Percentiles rank a stretch among this genome's conserved stretches.
Conservation (phyloP, 2,113 vertebrate species). For the Corvus moneduloides region DNA sequence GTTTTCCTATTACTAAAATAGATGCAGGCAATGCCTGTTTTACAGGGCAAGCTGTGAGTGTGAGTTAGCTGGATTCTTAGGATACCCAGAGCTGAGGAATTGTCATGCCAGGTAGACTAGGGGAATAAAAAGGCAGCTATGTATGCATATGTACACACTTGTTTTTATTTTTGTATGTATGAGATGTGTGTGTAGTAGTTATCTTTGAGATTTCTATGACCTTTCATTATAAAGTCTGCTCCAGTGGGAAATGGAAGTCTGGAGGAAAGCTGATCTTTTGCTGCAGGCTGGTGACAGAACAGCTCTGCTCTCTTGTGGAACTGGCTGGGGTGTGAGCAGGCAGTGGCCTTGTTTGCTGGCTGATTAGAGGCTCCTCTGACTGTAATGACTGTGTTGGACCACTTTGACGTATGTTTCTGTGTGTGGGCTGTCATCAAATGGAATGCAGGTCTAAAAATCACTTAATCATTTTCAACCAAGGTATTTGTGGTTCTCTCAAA, state of each 20-base stretch:
- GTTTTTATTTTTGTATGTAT: background rate
- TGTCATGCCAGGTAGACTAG: background rate
- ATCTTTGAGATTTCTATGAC: background rate
- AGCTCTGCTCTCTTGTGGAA: background rate
- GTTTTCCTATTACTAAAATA: background rate
- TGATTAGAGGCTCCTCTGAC: background rate
- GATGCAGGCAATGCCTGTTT: background rate
- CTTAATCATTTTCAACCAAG: background rate
- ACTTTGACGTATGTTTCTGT: background rate
- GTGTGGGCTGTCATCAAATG: background rate
- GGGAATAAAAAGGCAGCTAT: background rate
- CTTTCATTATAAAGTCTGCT: background rate
- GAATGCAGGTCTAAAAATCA: background rate
- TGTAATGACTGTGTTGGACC: background rate
- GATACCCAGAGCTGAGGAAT: background rate
- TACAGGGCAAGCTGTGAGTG: background rate
- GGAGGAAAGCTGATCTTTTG: background rate
- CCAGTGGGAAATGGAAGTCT: background rate
- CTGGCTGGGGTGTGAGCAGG: background rate
- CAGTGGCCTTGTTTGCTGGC: background rate
- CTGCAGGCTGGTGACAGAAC: background rate
- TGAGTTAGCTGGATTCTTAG: background rate
- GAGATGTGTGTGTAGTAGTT: background rate
- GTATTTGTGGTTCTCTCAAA: background rate
- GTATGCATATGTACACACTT: background rate